A percentile compares a stretch with the other conserved stretches of the same genome.
Conservation (phyloP, 2,113 vertebrate species). For the Struthio camelus region DNA sequence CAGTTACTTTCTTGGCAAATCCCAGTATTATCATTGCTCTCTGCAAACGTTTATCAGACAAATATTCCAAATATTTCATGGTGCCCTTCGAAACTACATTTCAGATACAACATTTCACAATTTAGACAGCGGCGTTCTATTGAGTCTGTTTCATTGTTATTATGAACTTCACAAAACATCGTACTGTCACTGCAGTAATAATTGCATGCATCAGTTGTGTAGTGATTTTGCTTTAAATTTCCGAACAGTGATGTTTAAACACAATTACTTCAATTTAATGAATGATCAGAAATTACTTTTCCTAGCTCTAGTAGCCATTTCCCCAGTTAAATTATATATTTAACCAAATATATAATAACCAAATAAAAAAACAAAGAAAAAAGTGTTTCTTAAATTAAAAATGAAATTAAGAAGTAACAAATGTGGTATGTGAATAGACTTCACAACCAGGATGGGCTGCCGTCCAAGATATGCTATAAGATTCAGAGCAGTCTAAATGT, state of each 20-base stretch:
- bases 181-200: background rate
- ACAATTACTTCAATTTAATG: background rate
- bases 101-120: background rate
- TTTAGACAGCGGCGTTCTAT: background rate
- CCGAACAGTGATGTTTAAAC: background rate
- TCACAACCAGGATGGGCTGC: background rate
- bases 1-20: background rate
- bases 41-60: background rate
- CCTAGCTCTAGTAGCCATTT: background rate
- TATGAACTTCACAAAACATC: background rate
- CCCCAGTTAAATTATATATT: background rate
- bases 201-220: background rate
- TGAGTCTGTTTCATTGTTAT: background rate
- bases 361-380: background rate
- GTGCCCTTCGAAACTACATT: background rate
- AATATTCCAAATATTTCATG: background rate
- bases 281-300: background rate
- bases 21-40: background rate
- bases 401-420: background rate
- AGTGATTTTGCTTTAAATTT: background rate
- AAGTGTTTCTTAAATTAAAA: background rate
- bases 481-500: background rate
- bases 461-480: background rate
- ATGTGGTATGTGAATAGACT: background rate
- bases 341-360: no score